Percentiles rank a stretch among this genome's conserved stretches.
These are phyloP conservation scores for Metaphire vulgaris DNA, from an alignment of 1,140 invertebrate genomes.

Conservation along the genomic window DNA sequence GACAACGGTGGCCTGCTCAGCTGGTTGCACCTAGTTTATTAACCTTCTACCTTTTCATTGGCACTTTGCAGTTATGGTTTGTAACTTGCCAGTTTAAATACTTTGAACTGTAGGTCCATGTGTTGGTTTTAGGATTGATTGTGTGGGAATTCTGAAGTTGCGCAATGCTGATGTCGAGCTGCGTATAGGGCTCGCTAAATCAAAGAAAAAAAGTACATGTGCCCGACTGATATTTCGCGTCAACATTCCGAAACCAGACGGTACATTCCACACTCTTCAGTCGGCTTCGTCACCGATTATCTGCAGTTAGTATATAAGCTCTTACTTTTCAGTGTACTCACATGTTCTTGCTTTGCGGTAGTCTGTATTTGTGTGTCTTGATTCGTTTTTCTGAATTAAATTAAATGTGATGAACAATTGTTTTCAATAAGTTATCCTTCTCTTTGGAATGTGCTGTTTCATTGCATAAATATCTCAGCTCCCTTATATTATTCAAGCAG, in stretches of 20 bases:
- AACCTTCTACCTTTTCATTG: too few species aligned
- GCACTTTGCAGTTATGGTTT: too few species aligned
- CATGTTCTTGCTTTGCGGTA: constrained; percentile 15
- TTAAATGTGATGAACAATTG: too few species aligned
- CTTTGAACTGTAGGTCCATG: neutral
- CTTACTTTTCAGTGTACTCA: constrained; percentile 9
- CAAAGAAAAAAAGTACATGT: constrained; percentile 87
- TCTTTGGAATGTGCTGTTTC: too few species aligned
- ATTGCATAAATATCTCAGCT: too few species aligned
- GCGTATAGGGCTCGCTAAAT: constrained; percentile 60
- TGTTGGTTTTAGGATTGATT: constrained; percentile 55
- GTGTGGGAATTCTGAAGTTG: constrained; percentile 71
- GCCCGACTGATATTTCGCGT: constrained; percentile 91
- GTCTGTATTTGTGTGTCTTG: neutral
- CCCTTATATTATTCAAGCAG: too few species aligned
- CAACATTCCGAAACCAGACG: constrained; percentile 64
- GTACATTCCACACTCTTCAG: constrained; percentile 75
- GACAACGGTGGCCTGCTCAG: too few species aligned
- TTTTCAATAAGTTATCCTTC: too few species aligned
- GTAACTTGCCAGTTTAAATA: too few species aligned
- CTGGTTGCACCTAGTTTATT: too few species aligned
- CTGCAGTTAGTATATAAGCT: constrained; percentile 71
- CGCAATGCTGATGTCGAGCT: constrained; percentile 94
- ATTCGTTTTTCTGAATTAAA: too few species aligned
- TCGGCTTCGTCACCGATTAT: constrained; percentile 85